Evolutionary conservation across 2,888 invertebrate genomes (phyloP), one percentile per base, ranked within the genome.

Genomic region (Ectemnius lituratus): DNA sequence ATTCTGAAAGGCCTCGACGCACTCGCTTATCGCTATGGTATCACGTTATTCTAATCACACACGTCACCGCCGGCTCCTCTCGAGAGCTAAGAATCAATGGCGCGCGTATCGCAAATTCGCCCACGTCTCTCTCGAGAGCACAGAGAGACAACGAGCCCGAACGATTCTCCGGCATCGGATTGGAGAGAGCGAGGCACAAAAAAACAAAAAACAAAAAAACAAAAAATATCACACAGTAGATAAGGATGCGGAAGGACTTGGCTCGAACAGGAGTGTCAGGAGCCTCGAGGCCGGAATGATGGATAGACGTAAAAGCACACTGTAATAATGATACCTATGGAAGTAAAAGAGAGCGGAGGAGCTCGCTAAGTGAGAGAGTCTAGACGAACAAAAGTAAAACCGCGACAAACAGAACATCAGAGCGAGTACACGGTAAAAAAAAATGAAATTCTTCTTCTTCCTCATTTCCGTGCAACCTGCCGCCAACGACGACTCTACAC

Each of bases 1-100:
- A 79, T 96, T 96, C 93, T 96, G 94, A 93, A 78, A 78, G 76
- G 62, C 79, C 83, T 81, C 73, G 57, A 57, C 67, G 67, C 58
- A 37, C 20, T 27, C 37, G 37, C 37, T 37, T 37, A 20, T 28
- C 28, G 23, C 46, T 27, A 64, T 52, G 56, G 66, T 49, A 64
- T 66, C 45, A 69, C 60, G 37, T 45, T 61, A 45, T 52, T 27
- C 8, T 66, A 69, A 68, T 20, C 28, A 62, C 56, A 64, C 59
- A 70, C 62, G 45, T 60, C 52, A 52, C 45, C 61, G 37, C 37
- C 37, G 37, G 37, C 37, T 37, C 37, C 37, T 37, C 37, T 37
- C 37, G 3, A 37, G 37, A 37, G 37, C 37, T 11, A 8, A 37
- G 37, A 37, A 11, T 37, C 37, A 1, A 37, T 8, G 37, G 8